Evolutionary conservation across 2,797 vertebrate genomes (phyloP).

Genomic region (Microtus californicus): DNA sequence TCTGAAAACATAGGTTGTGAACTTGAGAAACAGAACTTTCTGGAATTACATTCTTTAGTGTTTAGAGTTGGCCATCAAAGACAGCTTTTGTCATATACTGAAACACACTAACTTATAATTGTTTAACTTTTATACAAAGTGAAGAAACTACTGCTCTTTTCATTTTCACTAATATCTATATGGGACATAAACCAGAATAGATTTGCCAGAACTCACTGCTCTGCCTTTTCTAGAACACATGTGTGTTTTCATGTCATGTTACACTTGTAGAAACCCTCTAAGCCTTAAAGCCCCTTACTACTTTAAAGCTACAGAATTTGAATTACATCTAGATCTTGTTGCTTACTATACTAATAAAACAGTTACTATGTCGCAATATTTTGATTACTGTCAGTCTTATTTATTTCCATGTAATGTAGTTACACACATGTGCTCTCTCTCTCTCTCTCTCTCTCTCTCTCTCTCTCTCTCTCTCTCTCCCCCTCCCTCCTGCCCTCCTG

Average conservation of each 20-base stretch:
- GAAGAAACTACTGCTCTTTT: constrained; percentile 10
- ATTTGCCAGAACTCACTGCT: neutral
- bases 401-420: neutral
- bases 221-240: constrained; percentile 11
- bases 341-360: constrained; percentile 25
- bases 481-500: neutral
- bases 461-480: neutral
- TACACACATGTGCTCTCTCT: neutral
- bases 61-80: constrained; percentile 3
- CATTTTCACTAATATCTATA: constrained; percentile 48
- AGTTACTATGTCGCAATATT: constrained; percentile 58
- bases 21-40: constrained; percentile 37
- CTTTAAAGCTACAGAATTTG: constrained; percentile 37
- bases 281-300: constrained; percentile 7
- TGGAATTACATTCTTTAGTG: neutral
- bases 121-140: neutral
- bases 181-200: neutral
- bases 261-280: constrained; percentile 22
- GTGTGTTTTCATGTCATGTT: constrained; percentile 52
- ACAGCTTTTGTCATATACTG: neutral
- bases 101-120: neutral
- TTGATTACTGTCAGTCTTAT: constrained; percentile 44
- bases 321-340: constrained; percentile 27
- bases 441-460: neutral
- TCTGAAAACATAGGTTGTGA: neutral